Evolutionary conservation across 2,113 vertebrate genomes (phyloP), one percentile per base, ranked within the genome.

Genomic region (Antigone vipio): DNA sequence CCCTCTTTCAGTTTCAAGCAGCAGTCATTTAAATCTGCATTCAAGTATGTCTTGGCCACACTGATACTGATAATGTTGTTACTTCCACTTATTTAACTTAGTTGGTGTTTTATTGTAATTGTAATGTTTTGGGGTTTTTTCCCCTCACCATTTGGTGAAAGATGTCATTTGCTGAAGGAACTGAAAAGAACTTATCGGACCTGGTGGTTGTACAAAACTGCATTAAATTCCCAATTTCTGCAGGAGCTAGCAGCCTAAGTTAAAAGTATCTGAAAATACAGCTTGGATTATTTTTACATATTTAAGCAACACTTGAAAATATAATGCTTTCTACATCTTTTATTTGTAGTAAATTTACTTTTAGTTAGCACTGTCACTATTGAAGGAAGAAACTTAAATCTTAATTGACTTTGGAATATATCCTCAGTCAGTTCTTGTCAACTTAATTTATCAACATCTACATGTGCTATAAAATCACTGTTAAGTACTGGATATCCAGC

Each of bases 321-420:
- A n/a, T 6, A 44, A 56, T 38, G 4, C 11, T 86, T 77, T 53
- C 15, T 63, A 6, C 5, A 17, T 59, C 16, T 83, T 64, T 11
- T 56, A 35, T 79, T 76, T 68, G 26, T 76, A 53, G n/a, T 60
- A 59, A 52, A 77, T 94, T 88, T 96, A 50, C 22, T 88, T 58
- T 68, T 88, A 74, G 71, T 87, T 96, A 80, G 23, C 40, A 12
- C 55, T 92, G 64, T 76, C 40, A 74, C 35, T 84, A 79, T 64
- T 95, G 74, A 92, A 96, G 64, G 62, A 94, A 86, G 81, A 91
- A 93, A 60, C 52, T n/a, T 69, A 91, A 90, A 92, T 93, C 74
- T 45, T 73, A 73, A 92, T 76, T 89, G 91, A 89, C 27, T 95
- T 85, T 42, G 22, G 52, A 90, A 93, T 85, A 34, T 78, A 79